Evolutionary conservation across 2,888 invertebrate genomes (phyloP), one percentile per base, ranked within the genome.

Genomic region (Chymomyza caudatula): DNA sequence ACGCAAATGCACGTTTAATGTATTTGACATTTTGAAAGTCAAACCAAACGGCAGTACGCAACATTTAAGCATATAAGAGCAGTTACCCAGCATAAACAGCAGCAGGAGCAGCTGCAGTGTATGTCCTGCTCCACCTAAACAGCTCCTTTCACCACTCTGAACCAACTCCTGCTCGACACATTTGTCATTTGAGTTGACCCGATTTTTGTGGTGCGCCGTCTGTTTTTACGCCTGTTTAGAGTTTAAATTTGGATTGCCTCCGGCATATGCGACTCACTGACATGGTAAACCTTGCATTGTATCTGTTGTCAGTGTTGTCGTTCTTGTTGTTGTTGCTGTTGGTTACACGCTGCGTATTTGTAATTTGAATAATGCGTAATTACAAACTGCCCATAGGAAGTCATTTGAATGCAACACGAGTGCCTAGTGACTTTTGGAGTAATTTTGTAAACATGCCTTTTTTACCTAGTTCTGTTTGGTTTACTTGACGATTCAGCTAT

Each of bases 11-110:
- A 86, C 87, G 87, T 87, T 87, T 85, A 85, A 84, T 87, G 86
- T 87, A 83, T 87, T 87, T 87, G 88, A 86, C 88, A 84, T 87
- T 84, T 81, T 75, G 85, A 85, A 83, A 85, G 85, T 82, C 83
- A 79, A 80, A 68, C 74, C 78, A 66, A 78, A 81, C 44, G 56
- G 62, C 66, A 77, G 67, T 69, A 73, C n/a, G 59, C 75, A 69
- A 52, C 74, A 77, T 66, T 76, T 71, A 69, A 83, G 74, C 83
- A 79, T 83, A 80, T 77, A 58, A 17, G 15, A 47, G 76, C 65
- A 42, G 63, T 37, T 37, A 11, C 11, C 29, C 53, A 53, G 57
- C 13, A 25, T 60, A 58, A 57, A 70, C 57, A 58, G 43, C 54
- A n/a, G n/a, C n/a, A n/a, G n/a, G n/a, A n/a, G n/a, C n/a, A n/a